Evolutionary conservation across 1,140 invertebrate species (phyloP).

Genomic region (Lasioglossum baleicum): DNA sequence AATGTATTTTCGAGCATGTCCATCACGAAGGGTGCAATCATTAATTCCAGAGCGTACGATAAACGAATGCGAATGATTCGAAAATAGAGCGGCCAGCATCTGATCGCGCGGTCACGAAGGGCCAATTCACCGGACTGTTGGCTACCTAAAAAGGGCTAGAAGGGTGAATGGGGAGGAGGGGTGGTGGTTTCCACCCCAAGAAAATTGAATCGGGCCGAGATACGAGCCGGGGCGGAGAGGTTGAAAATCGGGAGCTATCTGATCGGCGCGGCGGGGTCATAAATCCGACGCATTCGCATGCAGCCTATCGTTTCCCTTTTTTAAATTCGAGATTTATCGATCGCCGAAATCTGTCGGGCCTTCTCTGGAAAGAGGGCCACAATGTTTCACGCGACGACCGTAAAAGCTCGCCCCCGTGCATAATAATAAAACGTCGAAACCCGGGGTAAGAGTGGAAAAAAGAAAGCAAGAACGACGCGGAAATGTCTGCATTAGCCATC

Average conservation of each 20-base stretch:
- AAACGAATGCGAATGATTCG: not conserved
- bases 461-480: too few relatives aligned
- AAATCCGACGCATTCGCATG: constrained; percentile 16
- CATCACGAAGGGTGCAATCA: too few relatives aligned
- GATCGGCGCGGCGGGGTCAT: not conserved
- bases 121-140: not conserved
- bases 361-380: not conserved
- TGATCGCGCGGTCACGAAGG: not conserved
- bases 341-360: constrained; percentile 19
- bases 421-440: constrained; percentile 6
- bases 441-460: not conserved
- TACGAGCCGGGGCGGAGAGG: not conserved
- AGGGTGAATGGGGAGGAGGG: not conserved
- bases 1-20: too few relatives aligned
- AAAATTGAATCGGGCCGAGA: not conserved
- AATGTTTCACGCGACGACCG: constrained; percentile 21
- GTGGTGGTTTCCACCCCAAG: not conserved
- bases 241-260: not conserved
- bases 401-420: constrained; percentile 15
- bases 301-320: not conserved
- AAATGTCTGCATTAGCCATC: constrained; percentile 32
- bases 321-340: constrained; percentile 39
- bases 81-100: not conserved
- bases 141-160: too few relatives aligned
- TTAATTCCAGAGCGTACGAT: too few relatives aligned